These are phyloP conservation scores for Tiliacea citrago DNA, from an alignment of 2,888 invertebrate species.

Conservation along the genomic window DNA sequence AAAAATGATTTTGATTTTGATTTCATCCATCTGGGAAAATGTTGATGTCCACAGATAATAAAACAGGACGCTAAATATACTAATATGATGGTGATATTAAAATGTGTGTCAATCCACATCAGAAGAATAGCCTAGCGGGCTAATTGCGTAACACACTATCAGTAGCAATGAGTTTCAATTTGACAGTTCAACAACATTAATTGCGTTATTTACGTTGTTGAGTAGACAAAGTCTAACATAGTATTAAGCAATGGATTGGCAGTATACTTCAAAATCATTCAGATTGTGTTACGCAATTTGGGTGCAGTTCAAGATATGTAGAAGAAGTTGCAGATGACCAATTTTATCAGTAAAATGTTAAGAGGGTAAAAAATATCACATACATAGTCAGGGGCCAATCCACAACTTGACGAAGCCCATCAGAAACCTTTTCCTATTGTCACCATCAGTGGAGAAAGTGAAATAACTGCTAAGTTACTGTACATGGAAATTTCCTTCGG, in stretches of 20 bases:
- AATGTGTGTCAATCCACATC: background rate
- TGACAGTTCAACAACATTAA: too few relatives aligned
- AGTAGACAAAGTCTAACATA: too few relatives aligned
- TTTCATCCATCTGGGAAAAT: background rate
- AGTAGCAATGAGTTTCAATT: too few relatives aligned
- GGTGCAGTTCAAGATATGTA: background rate
- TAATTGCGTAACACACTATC: too few relatives aligned
- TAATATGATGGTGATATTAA: background rate
- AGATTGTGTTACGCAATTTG: too few relatives aligned
- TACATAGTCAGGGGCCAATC: background rate
- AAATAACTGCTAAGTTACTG: constrained; percentile 33
- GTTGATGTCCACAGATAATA: background rate
- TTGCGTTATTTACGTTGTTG: too few relatives aligned
- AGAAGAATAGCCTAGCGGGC: too few relatives aligned
- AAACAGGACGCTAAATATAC: background rate
- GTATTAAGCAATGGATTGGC: too few relatives aligned
- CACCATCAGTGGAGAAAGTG: constrained; percentile 46
- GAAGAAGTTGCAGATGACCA: background rate
- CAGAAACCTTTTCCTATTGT: constrained; percentile 27
- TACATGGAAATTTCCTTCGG: constrained; percentile 45
- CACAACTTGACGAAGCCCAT: background rate
- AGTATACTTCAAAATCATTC: too few relatives aligned
- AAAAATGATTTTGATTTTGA: too few relatives aligned
- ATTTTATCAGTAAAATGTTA: background rate
- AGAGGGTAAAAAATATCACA: background rate